These are phyloP conservation scores for Pimephales promelas DNA, from an alignment of 2,113 vertebrate genomes.

Conservation along the genomic window DNA sequence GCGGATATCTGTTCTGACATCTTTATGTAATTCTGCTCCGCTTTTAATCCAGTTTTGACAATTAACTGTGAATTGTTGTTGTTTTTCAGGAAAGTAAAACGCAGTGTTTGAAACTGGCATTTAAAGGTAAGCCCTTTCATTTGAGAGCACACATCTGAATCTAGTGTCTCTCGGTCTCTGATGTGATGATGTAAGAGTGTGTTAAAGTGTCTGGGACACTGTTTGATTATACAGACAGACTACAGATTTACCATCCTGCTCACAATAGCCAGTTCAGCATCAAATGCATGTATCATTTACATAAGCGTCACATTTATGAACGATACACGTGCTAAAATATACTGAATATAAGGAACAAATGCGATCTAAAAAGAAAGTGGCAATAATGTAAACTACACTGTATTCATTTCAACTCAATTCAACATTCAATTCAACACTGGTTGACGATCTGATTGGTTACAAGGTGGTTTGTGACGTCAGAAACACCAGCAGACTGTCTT, in stretches of 20 bases:
- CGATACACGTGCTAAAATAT: background rate
- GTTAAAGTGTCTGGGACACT: background rate
- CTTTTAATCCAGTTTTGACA: background rate
- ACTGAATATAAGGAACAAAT: background rate
- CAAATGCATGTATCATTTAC: background rate
- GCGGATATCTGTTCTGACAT: background rate
- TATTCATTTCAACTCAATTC: no score
- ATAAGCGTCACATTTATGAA: background rate
- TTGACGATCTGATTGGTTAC: no score
- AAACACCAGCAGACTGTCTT: no score
- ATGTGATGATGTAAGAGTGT: background rate
- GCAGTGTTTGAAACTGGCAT: slow-evolving; percentile 95
- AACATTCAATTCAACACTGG: no score
- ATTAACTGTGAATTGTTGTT: background rate
- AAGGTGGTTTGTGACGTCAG: no score
- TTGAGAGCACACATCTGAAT: background rate
- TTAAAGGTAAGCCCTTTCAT: slow-evolving; percentile 83
- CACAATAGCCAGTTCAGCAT: background rate
- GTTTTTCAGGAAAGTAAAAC: slow-evolving; percentile 94
- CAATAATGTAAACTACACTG: no score
- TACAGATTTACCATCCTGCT: background rate
- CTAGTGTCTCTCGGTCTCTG: background rate
- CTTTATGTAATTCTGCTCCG: background rate
- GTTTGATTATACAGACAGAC: background rate
- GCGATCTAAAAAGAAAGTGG: background rate